Evolutionary conservation across 2,888 invertebrate genomes (phyloP), one percentile per base, ranked within the genome.

Genomic region (Willowsia nigromaculata): DNA sequence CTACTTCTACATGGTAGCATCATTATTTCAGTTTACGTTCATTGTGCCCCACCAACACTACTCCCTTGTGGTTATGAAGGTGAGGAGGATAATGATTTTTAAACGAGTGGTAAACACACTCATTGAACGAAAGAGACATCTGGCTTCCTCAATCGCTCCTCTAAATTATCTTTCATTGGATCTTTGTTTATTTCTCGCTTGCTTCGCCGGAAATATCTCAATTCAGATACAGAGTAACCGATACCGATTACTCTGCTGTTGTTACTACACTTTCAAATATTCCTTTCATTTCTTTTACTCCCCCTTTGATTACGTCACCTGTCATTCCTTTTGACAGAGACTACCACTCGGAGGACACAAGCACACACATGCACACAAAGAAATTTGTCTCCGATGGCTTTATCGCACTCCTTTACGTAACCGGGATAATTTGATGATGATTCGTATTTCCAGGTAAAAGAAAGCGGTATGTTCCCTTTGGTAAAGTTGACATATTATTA

Each of bases 311-410:
- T 68, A 68, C 18, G 43, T 71, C 25, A n/a, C 71, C 43, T 71
- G 71, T 71, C 71, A 71, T 40, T 71, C 71, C 40, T 25, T 7
- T 18, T 43, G 71, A 71, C 71, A 71, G 43, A 40, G 40, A 15
- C 22, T 43, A 7, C 18, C 18, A 13, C 30, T 4, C 18, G 40
- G 40, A 9, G 18, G 33, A 71, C 40, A 43, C 22, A 71, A 40
- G 13, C 4, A 71, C 43, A 43, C 43, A 0, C 40, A 71, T 25
- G 43, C 5, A 25, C 6, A 37, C 40, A 40, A 40, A 11, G 43
- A 43, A 71, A 71, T 71, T 43, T 43, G 71, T 71, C 43, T 27
- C 13, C 22, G n/a, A 47, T 50, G 43, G 9, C n/a, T 25, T n/a
- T 27, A 27, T 47, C 47, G 50, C 50, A 15, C 43, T 47, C 27